phyloP scores from a whole-genome alignment of 2,797 vertebrate species.

The Sebastes minor region DNA sequence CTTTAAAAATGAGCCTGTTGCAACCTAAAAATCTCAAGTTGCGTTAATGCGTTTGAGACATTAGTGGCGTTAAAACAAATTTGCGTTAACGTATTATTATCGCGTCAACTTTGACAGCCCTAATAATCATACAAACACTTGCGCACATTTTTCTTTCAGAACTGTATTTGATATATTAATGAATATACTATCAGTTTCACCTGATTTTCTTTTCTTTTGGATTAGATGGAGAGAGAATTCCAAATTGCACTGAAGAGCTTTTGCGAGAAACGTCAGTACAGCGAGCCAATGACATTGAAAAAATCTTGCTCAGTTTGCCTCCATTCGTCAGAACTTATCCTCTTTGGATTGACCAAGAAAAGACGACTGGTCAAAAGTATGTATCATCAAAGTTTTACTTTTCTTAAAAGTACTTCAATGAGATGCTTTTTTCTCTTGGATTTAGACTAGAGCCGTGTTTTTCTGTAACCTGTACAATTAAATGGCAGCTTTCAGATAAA shows the following conservation, averaged over 20 bases:
- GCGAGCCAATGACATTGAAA: slow-evolving; percentile 63
- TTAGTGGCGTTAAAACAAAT: too few relatives aligned
- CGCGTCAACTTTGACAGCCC: too few relatives aligned
- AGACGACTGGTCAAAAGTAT: slow-evolving; percentile 48
- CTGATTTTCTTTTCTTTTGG: not conserved
- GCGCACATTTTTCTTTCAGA: not conserved
- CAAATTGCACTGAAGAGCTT: slow-evolving; percentile 58
- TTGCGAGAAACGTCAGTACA: slow-evolving; percentile 47
- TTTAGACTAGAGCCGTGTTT: not conserved
- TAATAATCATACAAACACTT: not conserved
- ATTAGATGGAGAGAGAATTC: slow-evolving; percentile 67
- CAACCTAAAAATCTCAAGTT: too few relatives aligned
- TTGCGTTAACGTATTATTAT: too few relatives aligned
- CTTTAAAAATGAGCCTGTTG: accelerated
- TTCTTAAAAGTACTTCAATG: not conserved
- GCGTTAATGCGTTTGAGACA: accelerated
- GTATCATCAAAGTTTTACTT: not conserved
- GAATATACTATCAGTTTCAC: too few relatives aligned
- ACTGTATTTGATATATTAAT: not conserved
- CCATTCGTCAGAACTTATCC: slow-evolving; percentile 34
- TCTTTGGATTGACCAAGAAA: slow-evolving; percentile 41
- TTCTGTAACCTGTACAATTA: not conserved
- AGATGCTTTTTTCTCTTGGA: not conserved
- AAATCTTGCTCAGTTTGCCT: slow-evolving; percentile 69
- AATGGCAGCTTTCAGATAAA: slow-evolving; percentile 60